Percentiles rank a stretch among this genome's conserved stretches.
Evolutionary conservation across 2,113 vertebrate genomes (phyloP).

Genomic region (Lanius collurio): DNA sequence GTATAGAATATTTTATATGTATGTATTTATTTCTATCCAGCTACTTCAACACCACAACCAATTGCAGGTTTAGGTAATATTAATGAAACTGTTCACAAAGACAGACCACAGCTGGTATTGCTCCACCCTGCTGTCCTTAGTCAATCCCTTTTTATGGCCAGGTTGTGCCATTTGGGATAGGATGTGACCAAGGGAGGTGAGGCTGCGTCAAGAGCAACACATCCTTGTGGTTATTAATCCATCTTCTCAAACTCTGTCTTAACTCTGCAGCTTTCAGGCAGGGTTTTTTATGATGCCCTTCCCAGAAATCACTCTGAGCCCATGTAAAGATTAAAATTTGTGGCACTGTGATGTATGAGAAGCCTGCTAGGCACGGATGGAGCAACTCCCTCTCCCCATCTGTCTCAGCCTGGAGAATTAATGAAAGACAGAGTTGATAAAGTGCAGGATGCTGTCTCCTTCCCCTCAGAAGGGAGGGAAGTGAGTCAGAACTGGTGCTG

Average conservation of each 20-base stretch:
- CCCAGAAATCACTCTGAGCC: neutral
- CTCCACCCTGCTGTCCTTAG: neutral
- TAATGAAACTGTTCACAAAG: neutral
- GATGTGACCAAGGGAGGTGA: neutral
- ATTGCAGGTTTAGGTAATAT: neutral
- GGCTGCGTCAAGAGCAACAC: neutral
- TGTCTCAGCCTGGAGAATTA: neutral
- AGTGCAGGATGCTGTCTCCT: neutral
- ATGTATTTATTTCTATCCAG: neutral
- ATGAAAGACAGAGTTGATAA: neutral
- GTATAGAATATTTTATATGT: fast-evolving
- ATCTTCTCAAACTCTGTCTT: neutral
- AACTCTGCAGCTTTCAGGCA: neutral
- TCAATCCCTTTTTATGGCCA: neutral
- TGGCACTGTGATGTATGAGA: neutral
- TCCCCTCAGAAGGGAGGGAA: neutral
- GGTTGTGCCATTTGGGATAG: neutral
- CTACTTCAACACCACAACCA: neutral
- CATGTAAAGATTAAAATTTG: neutral
- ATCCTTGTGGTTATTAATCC: neutral
- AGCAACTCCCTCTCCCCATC: neutral
- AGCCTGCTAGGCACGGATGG: neutral
- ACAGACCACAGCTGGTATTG: neutral
- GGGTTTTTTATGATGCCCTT: neutral
- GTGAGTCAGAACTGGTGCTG: neutral